Percentiles rank a stretch among this genome's conserved stretches.
These are phyloP conservation scores for Epistrophella euchroma DNA, from an alignment of 2,888 invertebrate species.

Conservation along the genomic window DNA sequence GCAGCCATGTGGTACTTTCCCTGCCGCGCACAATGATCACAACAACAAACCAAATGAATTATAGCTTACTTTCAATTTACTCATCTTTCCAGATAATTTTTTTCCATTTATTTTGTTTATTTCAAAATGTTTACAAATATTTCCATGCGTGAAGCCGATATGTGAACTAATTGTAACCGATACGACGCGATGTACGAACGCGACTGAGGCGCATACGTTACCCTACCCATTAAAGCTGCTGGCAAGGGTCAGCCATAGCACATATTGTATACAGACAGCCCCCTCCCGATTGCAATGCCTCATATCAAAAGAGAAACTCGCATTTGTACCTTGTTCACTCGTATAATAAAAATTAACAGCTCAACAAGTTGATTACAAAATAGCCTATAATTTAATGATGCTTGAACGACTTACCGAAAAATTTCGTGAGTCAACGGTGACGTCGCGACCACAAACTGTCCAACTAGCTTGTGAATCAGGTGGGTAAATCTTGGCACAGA, in stretches of 20 bases:
- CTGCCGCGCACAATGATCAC: constrained; percentile 17
- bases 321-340: constrained; percentile 35
- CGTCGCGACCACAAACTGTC: constrained; percentile 85
- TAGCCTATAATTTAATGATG: too few relatives aligned
- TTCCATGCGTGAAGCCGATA: constrained; percentile 21
- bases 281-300: constrained; percentile 7
- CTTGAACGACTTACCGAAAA: constrained; percentile 81
- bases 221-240: constrained; percentile 12
- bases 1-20: constrained; percentile 24
- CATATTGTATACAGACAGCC: not conserved
- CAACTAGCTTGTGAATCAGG: constrained; percentile 84
- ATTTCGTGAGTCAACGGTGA: constrained; percentile 82
- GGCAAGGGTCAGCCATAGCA: constrained; percentile 66
- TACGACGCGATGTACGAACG: constrained; percentile 37
- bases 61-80: constrained; percentile 70
- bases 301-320: constrained; percentile 65
- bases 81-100: constrained; percentile 51
- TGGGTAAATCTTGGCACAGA: constrained; percentile 85
- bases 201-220: constrained; percentile 52
- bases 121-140: constrained; percentile 61
- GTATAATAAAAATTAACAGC: constrained; percentile 41
- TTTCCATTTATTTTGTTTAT: constrained; percentile 31
- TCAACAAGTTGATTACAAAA: constrained; percentile 35
- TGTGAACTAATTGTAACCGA: constrained; percentile 47
- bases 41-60: constrained; percentile 41